Conservation (phyloP, 2,888 invertebrate species). For the Sinelater perroti region DNA sequence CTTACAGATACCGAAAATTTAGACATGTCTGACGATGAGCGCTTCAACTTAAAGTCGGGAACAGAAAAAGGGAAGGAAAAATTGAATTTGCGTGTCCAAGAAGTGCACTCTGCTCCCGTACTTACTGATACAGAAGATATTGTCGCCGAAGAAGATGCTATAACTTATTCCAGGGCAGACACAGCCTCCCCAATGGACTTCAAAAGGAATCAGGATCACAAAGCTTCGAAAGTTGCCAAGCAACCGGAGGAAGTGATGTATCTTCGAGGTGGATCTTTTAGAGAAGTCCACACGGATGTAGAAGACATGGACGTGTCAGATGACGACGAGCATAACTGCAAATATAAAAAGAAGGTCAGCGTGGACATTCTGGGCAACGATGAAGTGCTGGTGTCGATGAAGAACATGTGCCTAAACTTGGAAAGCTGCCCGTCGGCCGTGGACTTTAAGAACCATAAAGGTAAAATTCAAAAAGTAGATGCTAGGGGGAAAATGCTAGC, state of each 20-base stretch:
- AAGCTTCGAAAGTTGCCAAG: constrained; percentile 60
- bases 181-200: constrained; percentile 58
- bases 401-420: constrained; percentile 27
- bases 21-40: constrained; percentile 56
- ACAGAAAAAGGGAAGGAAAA: too few relatives aligned
- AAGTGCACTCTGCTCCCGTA: too few relatives aligned
- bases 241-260: constrained; percentile 62
- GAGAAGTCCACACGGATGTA: constrained; percentile 64
- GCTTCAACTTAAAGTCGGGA: too few relatives aligned
- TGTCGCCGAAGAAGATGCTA: constrained; percentile 58
- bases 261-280: constrained; percentile 62
- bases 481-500: constrained; percentile 23
- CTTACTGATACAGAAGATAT: constrained; percentile 63
- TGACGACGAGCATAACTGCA: constrained; percentile 39
- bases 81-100: too few relatives aligned
- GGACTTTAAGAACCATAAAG: constrained; percentile 21
- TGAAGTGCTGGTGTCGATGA: constrained; percentile 33
- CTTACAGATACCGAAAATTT: constrained; percentile 62
- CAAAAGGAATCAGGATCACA: constrained; percentile 59
- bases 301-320: constrained; percentile 63
- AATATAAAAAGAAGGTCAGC: constrained; percentile 31
- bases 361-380: constrained; percentile 36
- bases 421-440: constrained; percentile 36
- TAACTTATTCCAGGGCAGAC: constrained; percentile 48
- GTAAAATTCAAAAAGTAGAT: constrained; percentile 42